Conservation (phyloP, 2,113 vertebrate species). For the Lampris incognitus region DNA sequence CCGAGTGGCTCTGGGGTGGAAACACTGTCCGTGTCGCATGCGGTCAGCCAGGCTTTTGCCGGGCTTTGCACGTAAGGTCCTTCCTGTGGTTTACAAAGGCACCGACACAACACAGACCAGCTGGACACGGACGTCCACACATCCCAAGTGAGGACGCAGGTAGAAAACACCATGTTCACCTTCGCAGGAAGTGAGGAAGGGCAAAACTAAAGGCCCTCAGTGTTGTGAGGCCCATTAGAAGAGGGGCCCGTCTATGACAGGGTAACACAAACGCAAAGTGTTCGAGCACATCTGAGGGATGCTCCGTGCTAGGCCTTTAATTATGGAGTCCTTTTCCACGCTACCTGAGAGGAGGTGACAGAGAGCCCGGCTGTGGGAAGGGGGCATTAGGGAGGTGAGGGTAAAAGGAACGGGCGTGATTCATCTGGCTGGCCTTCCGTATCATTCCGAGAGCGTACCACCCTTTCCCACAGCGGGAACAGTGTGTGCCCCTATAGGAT, state of each 20-base stretch:
- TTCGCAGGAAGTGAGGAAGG: constrained; percentile 51
- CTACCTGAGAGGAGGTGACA: too few relatives aligned
- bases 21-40: constrained; percentile 71
- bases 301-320: constrained; percentile 43
- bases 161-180: constrained; percentile 60
- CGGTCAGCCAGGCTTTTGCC: constrained; percentile 54
- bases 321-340: constrained; percentile 14
- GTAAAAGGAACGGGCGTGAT: constrained; percentile 21
- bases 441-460: constrained; percentile 49
- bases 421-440: constrained; percentile 14
- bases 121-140: constrained; percentile 31
- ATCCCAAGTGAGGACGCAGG: constrained; percentile 30
- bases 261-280: constrained; percentile 43
- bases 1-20: constrained; percentile 61
- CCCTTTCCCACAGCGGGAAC: constrained; percentile 67
- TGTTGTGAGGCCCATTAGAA: constrained; percentile 42
- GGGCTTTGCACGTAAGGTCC: constrained; percentile 56
- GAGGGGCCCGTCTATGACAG: constrained; percentile 58
- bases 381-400: constrained; percentile 32
- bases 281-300: constrained; percentile 36
- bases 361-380: too few relatives aligned
- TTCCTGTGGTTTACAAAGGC: constrained; percentile 40
- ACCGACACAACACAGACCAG: constrained; percentile 47
- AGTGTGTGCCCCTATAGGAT: constrained; percentile 43
- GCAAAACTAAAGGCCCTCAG: constrained; percentile 37